These are phyloP conservation scores for Hapalemur alaotrensis DNA, from an alignment of 2,797 vertebrate genomes.

Conservation along the genomic window DNA sequence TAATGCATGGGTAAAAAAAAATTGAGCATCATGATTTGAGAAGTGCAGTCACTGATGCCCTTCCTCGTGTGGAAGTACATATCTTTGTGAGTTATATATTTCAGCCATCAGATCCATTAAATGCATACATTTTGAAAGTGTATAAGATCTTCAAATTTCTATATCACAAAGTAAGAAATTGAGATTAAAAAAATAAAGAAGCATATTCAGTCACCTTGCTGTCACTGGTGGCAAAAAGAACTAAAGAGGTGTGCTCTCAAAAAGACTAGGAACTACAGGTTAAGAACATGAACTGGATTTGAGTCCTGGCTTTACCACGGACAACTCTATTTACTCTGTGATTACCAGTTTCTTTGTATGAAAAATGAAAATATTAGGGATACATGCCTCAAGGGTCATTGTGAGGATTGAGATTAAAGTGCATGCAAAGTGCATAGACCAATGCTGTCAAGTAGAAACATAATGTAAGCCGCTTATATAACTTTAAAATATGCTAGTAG, in stretches of 20 bases:
- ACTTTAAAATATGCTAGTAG: constrained; percentile 30
- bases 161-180: constrained; percentile 11
- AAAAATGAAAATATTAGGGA: constrained; percentile 20
- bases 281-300: not conserved
- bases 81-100: not conserved
- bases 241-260: not conserved
- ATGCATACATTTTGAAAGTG: not conserved
- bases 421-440: not conserved
- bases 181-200: constrained; percentile 1
- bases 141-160: not conserved
- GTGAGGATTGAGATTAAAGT: constrained; percentile 13
- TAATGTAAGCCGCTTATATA: not conserved
- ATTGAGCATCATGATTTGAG: not conserved
- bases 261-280: not conserved
- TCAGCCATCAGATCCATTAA: not conserved
- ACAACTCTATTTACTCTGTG: not conserved
- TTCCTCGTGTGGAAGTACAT: not conserved
- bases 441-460: not conserved
- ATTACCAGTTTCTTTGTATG: constrained; percentile 6
- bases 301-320: not conserved
- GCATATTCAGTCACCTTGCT: not conserved
- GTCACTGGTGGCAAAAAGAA: not conserved
- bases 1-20: constrained; percentile 15
- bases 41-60: not conserved
- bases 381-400: not conserved